Conservation (phyloP, 1,140 invertebrate genomes). For the Nasonia longicornis region DNA sequence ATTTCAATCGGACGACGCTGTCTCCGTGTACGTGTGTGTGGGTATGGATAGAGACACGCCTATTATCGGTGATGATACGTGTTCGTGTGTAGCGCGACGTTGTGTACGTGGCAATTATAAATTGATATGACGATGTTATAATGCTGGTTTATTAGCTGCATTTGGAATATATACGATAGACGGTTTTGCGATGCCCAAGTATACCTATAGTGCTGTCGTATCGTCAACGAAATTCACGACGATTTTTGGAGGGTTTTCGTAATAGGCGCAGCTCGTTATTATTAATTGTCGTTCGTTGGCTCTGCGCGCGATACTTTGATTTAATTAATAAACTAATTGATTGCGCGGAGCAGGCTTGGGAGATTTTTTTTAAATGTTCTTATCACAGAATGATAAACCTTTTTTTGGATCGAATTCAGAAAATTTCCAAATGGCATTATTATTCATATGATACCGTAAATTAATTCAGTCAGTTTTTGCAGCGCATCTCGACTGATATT, state of each 20-base stretch:
- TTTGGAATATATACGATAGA: too few relatives aligned
- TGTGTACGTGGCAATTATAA: neutral
- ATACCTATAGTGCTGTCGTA: too few relatives aligned
- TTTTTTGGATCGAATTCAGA: too few relatives aligned
- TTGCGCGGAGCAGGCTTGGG: too few relatives aligned
- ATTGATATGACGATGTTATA: neutral
- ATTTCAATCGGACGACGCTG: constrained; percentile 27
- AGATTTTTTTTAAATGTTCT: too few relatives aligned
- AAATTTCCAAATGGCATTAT: too few relatives aligned
- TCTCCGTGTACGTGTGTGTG: too few relatives aligned
- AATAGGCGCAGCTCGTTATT: neutral
- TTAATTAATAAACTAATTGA: constrained; percentile 1
- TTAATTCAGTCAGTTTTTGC: neutral
- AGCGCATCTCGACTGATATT: neutral
- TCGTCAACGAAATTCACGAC: neutral
- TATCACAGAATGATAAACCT: too few relatives aligned
- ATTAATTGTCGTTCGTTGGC: neutral
- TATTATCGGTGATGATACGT: neutral
- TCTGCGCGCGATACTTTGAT: neutral
- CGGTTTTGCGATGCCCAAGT: too few relatives aligned
- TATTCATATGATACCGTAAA: neutral
- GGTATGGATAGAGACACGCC: neutral
- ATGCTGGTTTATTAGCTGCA: neutral
- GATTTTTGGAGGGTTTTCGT: neutral
- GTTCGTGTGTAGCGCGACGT: too few relatives aligned